Percentiles rank a stretch among this genome's conserved stretches.
These are phyloP conservation scores for Drosophila mimica DNA, from an alignment of 2,888 invertebrate species.

Conservation along the genomic window DNA sequence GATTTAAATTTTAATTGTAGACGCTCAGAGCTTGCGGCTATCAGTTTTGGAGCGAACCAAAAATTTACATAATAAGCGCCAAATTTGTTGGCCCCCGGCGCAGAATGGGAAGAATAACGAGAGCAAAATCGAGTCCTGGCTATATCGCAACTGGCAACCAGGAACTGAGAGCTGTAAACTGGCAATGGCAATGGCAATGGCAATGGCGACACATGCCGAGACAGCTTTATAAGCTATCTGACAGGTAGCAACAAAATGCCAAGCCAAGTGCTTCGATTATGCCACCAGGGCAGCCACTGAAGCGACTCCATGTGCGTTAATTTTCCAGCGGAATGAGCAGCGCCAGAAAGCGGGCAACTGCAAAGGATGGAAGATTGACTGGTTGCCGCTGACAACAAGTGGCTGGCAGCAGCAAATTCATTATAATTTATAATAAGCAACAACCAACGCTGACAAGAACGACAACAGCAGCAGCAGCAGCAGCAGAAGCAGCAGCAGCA, in stretches of 20 bases:
- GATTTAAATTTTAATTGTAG: slow-evolving; percentile 79
- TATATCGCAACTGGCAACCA: slow-evolving; percentile 20
- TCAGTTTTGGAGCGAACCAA: slow-evolving; percentile 56
- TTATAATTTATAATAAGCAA: slow-evolving; percentile 81
- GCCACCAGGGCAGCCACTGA: slow-evolving; percentile 37
- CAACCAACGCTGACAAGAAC: slow-evolving; percentile 71
- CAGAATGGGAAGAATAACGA: slow-evolving; percentile 8
- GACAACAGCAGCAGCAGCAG: slow-evolving; percentile 46
- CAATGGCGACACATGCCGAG: slow-evolving; percentile 66
- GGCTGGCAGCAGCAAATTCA: slow-evolving; percentile 78
- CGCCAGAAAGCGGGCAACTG: slow-evolving; percentile 4
- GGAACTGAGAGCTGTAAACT: slow-evolving; percentile 4
- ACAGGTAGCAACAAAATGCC: slow-evolving; percentile 60
- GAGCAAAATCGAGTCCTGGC: slow-evolving; percentile 2
- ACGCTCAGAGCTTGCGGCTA: slow-evolving; percentile 63
- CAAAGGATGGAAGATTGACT: slow-evolving; percentile 34
- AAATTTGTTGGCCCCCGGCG: slow-evolving; percentile 54
- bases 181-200: slow-evolving; percentile 1
- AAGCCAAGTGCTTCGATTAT: slow-evolving; percentile 75
- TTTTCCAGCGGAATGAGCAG: slow-evolving; percentile 78
- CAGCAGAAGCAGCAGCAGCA: slow-evolving; percentile 32
- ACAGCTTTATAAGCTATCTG: slow-evolving; percentile 67
- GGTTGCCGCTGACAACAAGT: slow-evolving; percentile 78
- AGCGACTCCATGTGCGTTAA: slow-evolving; percentile 70
- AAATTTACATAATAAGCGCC: slow-evolving; percentile 77